Evolutionary conservation across 2,888 invertebrate species (phyloP).

Genomic region (Calliphora vomitoria): DNA sequence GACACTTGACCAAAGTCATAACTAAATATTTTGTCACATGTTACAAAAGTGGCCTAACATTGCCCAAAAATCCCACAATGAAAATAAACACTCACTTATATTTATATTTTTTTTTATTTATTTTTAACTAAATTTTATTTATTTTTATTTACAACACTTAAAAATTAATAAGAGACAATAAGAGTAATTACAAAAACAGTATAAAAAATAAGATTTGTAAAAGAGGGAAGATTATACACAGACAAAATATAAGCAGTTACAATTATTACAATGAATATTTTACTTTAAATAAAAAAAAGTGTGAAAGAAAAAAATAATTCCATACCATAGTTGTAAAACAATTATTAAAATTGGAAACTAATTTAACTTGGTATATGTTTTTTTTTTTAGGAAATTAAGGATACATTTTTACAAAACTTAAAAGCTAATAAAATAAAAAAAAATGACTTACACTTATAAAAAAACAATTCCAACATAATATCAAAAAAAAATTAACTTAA

Average conservation of each 20-base stretch:
- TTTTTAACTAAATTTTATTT: conserved; percentile 67
- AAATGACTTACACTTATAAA: conserved; percentile 67
- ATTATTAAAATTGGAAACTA: conserved; percentile 36
- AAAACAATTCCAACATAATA: conserved; percentile 59
- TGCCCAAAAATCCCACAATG: background rate
- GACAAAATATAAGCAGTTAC: conserved; percentile 28
- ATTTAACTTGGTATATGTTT: conserved; percentile 40
- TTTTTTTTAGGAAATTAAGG: conserved; percentile 20
- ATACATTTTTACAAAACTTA: conserved; percentile 73
- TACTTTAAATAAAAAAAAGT: conserved; percentile 20
- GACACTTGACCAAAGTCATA: background rate
- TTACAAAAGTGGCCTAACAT: background rate
- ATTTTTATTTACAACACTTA: conserved; percentile 73
- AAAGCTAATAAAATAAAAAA: conserved; percentile 64
- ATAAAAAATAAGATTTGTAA: background rate
- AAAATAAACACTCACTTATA: conserved; percentile 18
- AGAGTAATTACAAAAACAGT: conserved; percentile 51
- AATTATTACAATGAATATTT: conserved; percentile 15
- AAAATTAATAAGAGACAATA: conserved; percentile 60
- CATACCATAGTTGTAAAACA: conserved; percentile 65
- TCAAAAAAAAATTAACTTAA: conserved; percentile 54
- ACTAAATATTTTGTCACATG: conserved; percentile 59
- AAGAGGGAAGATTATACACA: conserved; percentile 40
- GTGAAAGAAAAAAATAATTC: conserved; percentile 47
- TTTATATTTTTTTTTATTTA: conserved; percentile 34